Percentiles rank a stretch among this genome's conserved stretches.
Conservation (phyloP, 2,113 vertebrate species). For the Hydrochoerus hydrochaeris region DNA sequence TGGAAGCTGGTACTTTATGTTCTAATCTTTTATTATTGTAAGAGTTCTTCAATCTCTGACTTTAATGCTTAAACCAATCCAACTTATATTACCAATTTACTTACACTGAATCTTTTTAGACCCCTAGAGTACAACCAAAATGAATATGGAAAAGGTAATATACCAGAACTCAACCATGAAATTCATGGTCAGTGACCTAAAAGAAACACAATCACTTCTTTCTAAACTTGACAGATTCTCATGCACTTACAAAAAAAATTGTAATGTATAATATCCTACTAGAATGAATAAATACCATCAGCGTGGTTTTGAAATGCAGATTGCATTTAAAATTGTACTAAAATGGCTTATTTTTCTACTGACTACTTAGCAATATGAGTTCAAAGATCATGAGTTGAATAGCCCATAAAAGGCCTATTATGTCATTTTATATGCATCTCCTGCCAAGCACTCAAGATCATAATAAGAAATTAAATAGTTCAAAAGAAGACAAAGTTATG, state of each 20-base stretch:
- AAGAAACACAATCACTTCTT: slow-evolving; percentile 56
- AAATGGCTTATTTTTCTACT: slow-evolving; percentile 71
- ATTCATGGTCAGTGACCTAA: slow-evolving; percentile 70
- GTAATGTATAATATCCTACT: slow-evolving; percentile 69
- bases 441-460: slow-evolving; percentile 77
- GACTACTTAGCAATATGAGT: slow-evolving; percentile 79
- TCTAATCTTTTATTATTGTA: neutral
- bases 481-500: slow-evolving; percentile 70
- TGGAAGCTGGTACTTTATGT: neutral
- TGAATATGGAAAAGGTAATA: slow-evolving; percentile 43
- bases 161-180: slow-evolving; percentile 57
- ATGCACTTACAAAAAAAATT: slow-evolving; percentile 52
- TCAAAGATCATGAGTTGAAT: slow-evolving; percentile 81
- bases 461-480: slow-evolving; percentile 78
- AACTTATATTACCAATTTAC: slow-evolving; percentile 38
- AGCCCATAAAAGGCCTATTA: slow-evolving; percentile 77
- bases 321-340: slow-evolving; percentile 75
- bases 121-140: slow-evolving; percentile 47
- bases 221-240: slow-evolving; percentile 64
- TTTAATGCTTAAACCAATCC: slow-evolving; percentile 55
- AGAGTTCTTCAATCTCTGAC: neutral
- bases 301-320: slow-evolving; percentile 74
- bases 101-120: slow-evolving; percentile 40
- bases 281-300: slow-evolving; percentile 79
- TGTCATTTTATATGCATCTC: slow-evolving; percentile 74